Evolutionary conservation across 2,113 vertebrate genomes (phyloP).

Genomic region (Rhagologus leucostigma): DNA sequence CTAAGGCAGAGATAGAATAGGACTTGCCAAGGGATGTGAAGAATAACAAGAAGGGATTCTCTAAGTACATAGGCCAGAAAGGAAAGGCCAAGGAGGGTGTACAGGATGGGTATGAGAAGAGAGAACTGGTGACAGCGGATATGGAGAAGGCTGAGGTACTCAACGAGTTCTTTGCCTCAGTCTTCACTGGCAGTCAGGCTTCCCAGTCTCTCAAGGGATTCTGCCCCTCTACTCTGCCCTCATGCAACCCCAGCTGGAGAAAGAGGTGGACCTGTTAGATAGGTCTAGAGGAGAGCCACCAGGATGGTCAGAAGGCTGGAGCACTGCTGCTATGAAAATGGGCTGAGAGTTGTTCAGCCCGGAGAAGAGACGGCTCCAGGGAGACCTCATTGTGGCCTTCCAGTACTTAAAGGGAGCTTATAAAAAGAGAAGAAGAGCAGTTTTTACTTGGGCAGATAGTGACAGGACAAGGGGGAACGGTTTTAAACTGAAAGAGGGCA

Average conservation of each 20-base stretch:
- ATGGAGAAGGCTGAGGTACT: background rate
- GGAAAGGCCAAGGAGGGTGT: background rate
- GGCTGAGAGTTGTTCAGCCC: background rate
- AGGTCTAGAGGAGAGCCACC: background rate
- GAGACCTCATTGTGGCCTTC: background rate
- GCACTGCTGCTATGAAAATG: background rate
- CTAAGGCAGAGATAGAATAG: background rate
- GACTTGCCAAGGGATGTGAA: background rate
- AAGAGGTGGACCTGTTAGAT: background rate
- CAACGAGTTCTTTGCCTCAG: background rate
- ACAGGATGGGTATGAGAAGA: background rate
- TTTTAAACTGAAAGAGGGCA: background rate
- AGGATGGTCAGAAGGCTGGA: background rate
- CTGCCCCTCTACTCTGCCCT: background rate
- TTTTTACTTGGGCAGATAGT: background rate
- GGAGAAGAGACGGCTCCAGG: background rate
- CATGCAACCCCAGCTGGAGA: background rate
- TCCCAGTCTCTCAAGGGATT: background rate
- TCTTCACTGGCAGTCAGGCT: background rate
- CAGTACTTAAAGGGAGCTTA: background rate
- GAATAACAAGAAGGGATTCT: background rate
- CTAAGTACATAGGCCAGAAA: background rate
- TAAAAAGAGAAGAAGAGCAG: background rate
- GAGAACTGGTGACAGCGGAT: background rate
- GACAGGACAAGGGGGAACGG: background rate